Evolutionary conservation across 2,888 invertebrate genomes (phyloP).

Genomic region (Napeogenes inachia): DNA sequence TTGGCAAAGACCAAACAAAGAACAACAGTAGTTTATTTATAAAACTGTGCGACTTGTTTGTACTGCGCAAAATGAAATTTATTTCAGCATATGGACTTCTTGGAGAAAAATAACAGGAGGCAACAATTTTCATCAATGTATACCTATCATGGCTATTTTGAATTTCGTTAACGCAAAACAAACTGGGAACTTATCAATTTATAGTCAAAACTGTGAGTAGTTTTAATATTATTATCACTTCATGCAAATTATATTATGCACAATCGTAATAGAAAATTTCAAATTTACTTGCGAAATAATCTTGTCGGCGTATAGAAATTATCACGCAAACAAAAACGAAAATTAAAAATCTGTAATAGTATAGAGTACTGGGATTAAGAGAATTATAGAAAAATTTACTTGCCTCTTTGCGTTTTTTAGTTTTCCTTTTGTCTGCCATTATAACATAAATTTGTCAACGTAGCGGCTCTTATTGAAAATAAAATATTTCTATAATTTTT

Average conservation of each 20-base stretch:
- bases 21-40: conserved; percentile 34
- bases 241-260: not conserved
- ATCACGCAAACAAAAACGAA: not conserved
- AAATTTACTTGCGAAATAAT: not conserved
- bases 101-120: not conserved
- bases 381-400: conserved; percentile 4
- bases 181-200: not conserved
- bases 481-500: conserved; percentile 25
- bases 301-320: not conserved
- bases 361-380: conserved; percentile 10
- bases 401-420: conserved; percentile 73
- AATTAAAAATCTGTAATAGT: conserved; percentile 20
- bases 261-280: not conserved
- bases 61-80: conserved; percentile 20
- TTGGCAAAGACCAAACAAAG: conserved; percentile 38
- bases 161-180: not conserved
- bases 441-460: conserved; percentile 56
- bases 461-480: conserved; percentile 36
- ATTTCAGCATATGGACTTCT: conserved; percentile 4
- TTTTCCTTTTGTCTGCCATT: conserved; percentile 74
- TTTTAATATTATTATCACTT: not conserved
- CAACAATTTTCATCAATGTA: not conserved
- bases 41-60: conserved; percentile 24
- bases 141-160: not conserved
- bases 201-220: not conserved